Percentiles rank a stretch among this genome's conserved stretches.
Evolutionary conservation across 1,140 invertebrate species (phyloP).

Genomic region (Ceratina japonica): DNA sequence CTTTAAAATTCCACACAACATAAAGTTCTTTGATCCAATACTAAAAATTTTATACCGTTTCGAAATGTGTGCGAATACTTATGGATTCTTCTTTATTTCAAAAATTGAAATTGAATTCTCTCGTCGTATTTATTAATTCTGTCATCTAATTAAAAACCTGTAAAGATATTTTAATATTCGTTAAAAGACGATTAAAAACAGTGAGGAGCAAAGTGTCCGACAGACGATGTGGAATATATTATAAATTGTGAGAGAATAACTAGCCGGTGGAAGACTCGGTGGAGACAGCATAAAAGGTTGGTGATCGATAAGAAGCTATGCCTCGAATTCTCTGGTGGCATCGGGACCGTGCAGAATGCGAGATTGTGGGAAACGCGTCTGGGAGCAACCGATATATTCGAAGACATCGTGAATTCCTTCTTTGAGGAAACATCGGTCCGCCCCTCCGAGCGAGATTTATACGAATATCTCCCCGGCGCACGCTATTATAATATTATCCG

Average conservation of each 20-base stretch:
- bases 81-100: too few relatives aligned
- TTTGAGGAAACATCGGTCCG: conserved; percentile 22
- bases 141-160: too few relatives aligned
- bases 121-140: too few relatives aligned
- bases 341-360: conserved; percentile 34
- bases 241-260: conserved; percentile 16
- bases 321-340: conserved; percentile 30
- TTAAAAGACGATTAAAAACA: too few relatives aligned
- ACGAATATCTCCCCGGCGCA: conserved; percentile 13
- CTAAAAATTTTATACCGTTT: too few relatives aligned
- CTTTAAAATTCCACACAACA: too few relatives aligned
- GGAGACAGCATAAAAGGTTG: conserved; percentile 9
- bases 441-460: conserved; percentile 16
- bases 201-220: conserved; percentile 2
- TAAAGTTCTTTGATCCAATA: too few relatives aligned
- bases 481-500: conserved; percentile 3
- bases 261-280: conserved; percentile 13
- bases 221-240: conserved; percentile 5
- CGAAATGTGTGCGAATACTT: too few relatives aligned
- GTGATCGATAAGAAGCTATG: conserved; percentile 36
- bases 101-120: too few relatives aligned
- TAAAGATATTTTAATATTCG: too few relatives aligned
- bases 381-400: conserved; percentile 39
- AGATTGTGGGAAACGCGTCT: conserved; percentile 35
- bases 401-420: conserved; percentile 28